Percentiles rank a stretch among this genome's conserved stretches.
Evolutionary conservation across 1,140 invertebrate genomes (phyloP).

Genomic region (Thaumetopoea pityocampa): DNA sequence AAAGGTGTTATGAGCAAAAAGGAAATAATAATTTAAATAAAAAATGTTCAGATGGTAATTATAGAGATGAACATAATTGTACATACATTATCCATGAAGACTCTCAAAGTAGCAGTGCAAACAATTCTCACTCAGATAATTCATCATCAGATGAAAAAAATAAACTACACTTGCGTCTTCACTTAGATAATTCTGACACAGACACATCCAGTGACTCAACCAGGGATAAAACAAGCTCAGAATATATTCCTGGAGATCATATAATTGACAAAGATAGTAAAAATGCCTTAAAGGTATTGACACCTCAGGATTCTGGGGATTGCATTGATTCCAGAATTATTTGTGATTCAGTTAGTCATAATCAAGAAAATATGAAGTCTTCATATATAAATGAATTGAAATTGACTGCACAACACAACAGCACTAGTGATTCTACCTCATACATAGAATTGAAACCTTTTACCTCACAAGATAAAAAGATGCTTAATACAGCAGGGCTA

Average conservation of each 20-base stretch:
- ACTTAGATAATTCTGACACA: slow-evolving; percentile 62
- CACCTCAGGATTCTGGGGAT: not conserved
- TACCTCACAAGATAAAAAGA: slow-evolving; percentile 43
- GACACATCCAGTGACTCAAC: slow-evolving; percentile 65
- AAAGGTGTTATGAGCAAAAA: slow-evolving; percentile 24
- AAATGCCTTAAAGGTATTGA: not conserved
- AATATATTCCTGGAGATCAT: slow-evolving; percentile 59
- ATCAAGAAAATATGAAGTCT: slow-evolving; percentile 9
- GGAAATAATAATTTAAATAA: slow-evolving; percentile 19
- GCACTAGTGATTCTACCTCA: slow-evolving; percentile 63
- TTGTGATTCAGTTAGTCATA: not conserved
- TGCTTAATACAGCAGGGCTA: slow-evolving; percentile 46
- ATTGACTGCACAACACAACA: slow-evolving; percentile 33
- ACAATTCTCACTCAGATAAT: slow-evolving; percentile 59
- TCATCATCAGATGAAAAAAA: slow-evolving; percentile 69
- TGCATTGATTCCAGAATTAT: slow-evolving; percentile 1
- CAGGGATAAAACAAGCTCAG: slow-evolving; percentile 55
- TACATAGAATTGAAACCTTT: slow-evolving; percentile 58
- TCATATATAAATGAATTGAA: slow-evolving; percentile 28
- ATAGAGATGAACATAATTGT: slow-evolving; percentile 54
- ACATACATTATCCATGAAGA: slow-evolving; percentile 67
- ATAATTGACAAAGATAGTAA: slow-evolving; percentile 16
- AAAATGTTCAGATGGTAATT: slow-evolving; percentile 25
- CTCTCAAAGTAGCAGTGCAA: slow-evolving; percentile 43
- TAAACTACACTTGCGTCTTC: slow-evolving; percentile 53